Evolutionary conservation across 2,797 vertebrate genomes (phyloP).

Genomic region (Mormyrops attenuatus): DNA sequence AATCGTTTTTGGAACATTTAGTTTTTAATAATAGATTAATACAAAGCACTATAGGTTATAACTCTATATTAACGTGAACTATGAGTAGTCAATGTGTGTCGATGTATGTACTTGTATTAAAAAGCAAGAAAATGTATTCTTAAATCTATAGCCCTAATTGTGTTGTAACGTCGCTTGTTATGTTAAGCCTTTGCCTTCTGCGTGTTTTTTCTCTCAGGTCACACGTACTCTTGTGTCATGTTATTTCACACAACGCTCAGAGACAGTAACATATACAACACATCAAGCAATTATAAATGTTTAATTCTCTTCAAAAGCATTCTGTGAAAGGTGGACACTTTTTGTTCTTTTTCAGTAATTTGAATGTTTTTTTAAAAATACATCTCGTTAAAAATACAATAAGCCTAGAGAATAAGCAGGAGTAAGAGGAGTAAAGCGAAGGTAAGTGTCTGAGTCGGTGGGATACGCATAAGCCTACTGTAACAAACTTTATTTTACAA

Average conservation of each 20-base stretch:
- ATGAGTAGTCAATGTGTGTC: neutral
- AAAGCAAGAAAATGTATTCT: neutral
- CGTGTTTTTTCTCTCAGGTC: neutral
- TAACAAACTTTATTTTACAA: conserved; percentile 16
- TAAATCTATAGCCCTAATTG: neutral
- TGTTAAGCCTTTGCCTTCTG: neutral
- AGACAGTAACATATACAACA: conserved; percentile 8
- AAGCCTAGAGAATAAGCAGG: conserved; percentile 2
- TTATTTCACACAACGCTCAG: neutral
- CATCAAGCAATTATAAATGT: conserved; percentile 57
- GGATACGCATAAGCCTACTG: neutral
- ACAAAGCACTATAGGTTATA: neutral
- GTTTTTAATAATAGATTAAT: neutral
- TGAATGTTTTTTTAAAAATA: conserved; percentile 15
- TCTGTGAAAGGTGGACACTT: conserved; percentile 40
- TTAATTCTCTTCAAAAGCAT: conserved; percentile 58
- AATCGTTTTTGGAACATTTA: neutral
- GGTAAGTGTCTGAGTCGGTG: neutral
- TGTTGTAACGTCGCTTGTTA: neutral
- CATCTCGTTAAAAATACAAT: conserved; percentile 8
- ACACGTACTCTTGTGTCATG: neutral
- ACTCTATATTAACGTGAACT: neutral
- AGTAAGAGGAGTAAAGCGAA: conserved; percentile 1
- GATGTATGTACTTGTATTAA: neutral
- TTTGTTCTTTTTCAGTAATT: conserved; percentile 26